Percentiles rank a stretch among this genome's conserved stretches.
These are phyloP conservation scores for Alviniconcha strummeri DNA, from an alignment of 2,888 invertebrate genomes.

Conservation along the genomic window DNA sequence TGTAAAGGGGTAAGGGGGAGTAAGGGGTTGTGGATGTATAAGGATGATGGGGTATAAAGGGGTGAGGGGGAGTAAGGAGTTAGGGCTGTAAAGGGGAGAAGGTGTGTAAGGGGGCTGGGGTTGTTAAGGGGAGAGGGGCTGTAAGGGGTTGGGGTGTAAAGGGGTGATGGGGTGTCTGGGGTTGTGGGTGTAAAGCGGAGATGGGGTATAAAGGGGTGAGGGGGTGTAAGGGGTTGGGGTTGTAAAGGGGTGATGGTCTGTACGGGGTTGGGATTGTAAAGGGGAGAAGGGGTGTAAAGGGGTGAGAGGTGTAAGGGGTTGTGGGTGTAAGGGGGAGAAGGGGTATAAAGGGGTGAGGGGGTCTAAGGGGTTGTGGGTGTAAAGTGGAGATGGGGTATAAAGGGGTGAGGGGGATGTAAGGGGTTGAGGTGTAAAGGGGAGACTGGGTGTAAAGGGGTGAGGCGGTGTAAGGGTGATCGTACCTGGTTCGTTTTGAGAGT, in stretches of 20 bases:
- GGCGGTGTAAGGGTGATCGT: not conserved
- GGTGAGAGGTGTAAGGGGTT: not conserved
- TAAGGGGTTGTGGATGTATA: not conserved
- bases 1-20: not conserved
- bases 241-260: not conserved
- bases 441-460: not conserved
- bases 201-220: not conserved
- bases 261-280: not conserved
- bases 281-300: not conserved
- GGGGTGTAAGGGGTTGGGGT: not conserved
- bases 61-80: not conserved
- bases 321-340: not conserved
- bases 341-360: not conserved
- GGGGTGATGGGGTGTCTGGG: not conserved
- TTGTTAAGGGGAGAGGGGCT: too few species aligned
- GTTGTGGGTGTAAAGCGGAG: not conserved
- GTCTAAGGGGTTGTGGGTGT: not conserved
- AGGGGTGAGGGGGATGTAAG: too few species aligned
- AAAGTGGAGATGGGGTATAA: not conserved
- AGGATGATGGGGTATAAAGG: not conserved
- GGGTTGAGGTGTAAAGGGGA: too few species aligned
- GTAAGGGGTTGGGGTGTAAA: too few species aligned
- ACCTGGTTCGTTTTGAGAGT: constrained; percentile 28
- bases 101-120: not conserved
- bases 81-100: not conserved